Conservation (phyloP, 2,888 invertebrate species). For the Drosophila histrio region DNA sequence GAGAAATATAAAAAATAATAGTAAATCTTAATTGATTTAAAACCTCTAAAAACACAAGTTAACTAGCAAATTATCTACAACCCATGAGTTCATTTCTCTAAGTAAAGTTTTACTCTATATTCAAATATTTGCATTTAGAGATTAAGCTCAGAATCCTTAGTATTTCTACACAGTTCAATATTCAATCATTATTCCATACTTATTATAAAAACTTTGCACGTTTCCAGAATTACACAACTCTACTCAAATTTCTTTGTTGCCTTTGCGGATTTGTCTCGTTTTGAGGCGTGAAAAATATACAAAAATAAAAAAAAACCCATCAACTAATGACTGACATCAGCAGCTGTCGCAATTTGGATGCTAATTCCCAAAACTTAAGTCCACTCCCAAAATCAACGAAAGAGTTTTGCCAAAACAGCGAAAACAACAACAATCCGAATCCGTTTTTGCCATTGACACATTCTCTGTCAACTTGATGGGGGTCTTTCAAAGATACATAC, state of each 20-base stretch:
- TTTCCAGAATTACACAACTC: constrained; percentile 1
- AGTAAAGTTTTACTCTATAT: no score
- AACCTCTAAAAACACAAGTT: background rate
- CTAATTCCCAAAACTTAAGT: constrained; percentile 9
- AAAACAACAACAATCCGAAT: background rate
- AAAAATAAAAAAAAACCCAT: no score
- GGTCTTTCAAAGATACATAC: constrained; percentile 18
- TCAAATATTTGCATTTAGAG: background rate
- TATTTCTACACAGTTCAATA: background rate
- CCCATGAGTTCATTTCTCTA: no score
- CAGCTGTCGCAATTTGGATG: constrained; percentile 16
- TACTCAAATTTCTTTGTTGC: constrained; percentile 8
- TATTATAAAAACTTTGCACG: constrained; percentile 3
- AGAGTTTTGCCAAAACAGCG: constrained; percentile 1
- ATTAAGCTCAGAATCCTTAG: no score
- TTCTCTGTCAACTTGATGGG: constrained; percentile 28
- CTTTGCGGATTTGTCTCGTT: background rate
- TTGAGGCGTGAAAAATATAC: background rate
- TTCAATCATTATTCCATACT: background rate
- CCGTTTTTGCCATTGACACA: constrained; percentile 32
- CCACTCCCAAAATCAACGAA: constrained; percentile 17
- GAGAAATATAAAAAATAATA: background rate
- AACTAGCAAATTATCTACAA: no score
- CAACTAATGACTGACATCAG: constrained; percentile 36
- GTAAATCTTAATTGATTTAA: background rate